Evolutionary conservation across 2,888 invertebrate species (phyloP).

Genomic region (Zelleria hepariella): DNA sequence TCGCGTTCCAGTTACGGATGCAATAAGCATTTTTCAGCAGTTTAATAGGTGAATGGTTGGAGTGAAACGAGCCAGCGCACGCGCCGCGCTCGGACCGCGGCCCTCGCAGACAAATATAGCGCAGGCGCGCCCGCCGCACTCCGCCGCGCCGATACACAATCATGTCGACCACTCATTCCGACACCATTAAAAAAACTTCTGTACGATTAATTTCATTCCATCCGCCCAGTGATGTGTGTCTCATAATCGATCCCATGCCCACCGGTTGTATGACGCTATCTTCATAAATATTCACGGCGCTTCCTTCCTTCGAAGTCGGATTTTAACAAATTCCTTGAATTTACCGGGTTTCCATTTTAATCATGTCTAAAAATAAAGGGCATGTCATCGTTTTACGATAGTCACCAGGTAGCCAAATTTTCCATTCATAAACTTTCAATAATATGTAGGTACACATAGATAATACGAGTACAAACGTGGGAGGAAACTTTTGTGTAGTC

Average conservation of each 20-base stretch:
- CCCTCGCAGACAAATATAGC: slow-evolving; percentile 66
- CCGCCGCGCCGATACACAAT: slow-evolving; percentile 28
- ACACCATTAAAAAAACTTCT: neutral
- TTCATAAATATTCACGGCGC: neutral
- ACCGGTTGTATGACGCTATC: neutral
- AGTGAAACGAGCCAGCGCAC: slow-evolving; percentile 33
- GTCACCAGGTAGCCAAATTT: neutral
- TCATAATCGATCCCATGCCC: neutral
- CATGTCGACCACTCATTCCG: slow-evolving; percentile 28
- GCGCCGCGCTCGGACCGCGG: slow-evolving; percentile 32
- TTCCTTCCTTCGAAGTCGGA: neutral
- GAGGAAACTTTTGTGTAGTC: neutral
- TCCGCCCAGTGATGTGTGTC: neutral
- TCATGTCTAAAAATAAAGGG: slow-evolving; percentile 1
- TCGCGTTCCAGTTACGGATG: slow-evolving; percentile 5
- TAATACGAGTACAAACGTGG: neutral
- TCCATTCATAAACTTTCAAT: slow-evolving; percentile 1
- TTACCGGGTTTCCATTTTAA: too few relatives aligned
- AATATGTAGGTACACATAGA: neutral
- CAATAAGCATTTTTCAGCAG: slow-evolving; percentile 17
- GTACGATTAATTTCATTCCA: neutral
- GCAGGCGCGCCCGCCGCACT: slow-evolving; percentile 50
- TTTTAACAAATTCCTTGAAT: neutral
- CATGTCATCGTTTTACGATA: slow-evolving; percentile 1
- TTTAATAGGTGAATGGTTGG: slow-evolving; percentile 45